These are phyloP conservation scores for Brotula barbata DNA, from an alignment of 2,797 vertebrate species.

Conservation along the genomic window DNA sequence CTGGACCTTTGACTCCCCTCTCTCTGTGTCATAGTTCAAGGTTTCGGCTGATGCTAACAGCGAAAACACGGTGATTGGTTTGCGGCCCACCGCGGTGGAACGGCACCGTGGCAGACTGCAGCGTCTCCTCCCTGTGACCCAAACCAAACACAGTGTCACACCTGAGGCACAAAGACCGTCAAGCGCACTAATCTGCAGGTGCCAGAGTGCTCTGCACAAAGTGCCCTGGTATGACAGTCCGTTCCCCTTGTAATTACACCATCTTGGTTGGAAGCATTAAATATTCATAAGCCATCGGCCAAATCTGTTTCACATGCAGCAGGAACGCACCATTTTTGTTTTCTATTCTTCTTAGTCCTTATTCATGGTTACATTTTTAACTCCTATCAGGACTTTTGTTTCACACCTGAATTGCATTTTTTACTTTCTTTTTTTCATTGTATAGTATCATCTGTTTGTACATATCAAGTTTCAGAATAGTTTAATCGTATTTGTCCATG, in stretches of 20 bases:
- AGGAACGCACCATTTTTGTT: conserved; percentile 39
- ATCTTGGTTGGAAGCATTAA: conserved; percentile 72
- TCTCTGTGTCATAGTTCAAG: conserved; percentile 10
- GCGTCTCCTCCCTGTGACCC: conserved; percentile 49
- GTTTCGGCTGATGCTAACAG: conserved; percentile 24
- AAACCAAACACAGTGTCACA: conserved; percentile 60
- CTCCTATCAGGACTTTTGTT: conserved; percentile 17
- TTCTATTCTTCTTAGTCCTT: conserved; percentile 21
- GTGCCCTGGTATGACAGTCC: conserved; percentile 65
- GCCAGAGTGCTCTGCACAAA: conserved; percentile 62
- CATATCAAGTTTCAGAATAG: neutral
- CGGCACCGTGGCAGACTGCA: conserved; percentile 26
- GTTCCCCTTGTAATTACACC: conserved; percentile 75
- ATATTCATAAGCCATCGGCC: conserved; percentile 71
- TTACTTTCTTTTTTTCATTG: neutral
- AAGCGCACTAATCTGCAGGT: conserved; percentile 64
- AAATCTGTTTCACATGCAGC: conserved; percentile 47
- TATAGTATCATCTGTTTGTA: neutral
- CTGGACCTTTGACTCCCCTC: conserved; percentile 18
- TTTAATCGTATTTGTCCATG: conserved; percentile 18
- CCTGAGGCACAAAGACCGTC: conserved; percentile 63
- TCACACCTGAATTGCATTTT: conserved; percentile 4
- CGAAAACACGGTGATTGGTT: conserved; percentile 19
- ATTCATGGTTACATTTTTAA: conserved; percentile 31
- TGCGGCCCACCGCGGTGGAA: conserved; percentile 31